Evolutionary conservation across 2,888 invertebrate genomes (phyloP), one percentile per base, ranked within the genome.

Genomic region (Idaea biselata): DNA sequence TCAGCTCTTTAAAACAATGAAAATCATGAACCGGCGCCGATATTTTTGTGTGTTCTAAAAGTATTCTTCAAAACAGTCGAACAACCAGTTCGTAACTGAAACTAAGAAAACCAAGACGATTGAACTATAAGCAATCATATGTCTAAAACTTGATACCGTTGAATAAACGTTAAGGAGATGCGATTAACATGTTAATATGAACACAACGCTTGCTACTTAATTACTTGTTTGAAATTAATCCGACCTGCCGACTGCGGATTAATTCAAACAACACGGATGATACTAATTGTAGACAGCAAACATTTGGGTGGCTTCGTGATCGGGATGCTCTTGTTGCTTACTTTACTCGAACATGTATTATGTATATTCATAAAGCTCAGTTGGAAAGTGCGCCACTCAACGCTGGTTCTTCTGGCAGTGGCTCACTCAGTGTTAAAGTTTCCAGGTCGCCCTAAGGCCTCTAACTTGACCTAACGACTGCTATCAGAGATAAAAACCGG

Each of bases 101-200:
- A 44, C 14, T 44, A 3, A 44, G 44, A 44, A 44, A 44, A 44
- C 44, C 6, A 44, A 44, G 44, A 8, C 8, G 44, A 44, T 7
- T 44, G 44, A 44, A 44, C 44, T 44, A 44, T 44, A 6, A 44
- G 44, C 44, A 44, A 25, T 25, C 25, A 25, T 44, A 44, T 14
- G 44, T 44, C 44, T 44, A 14, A 44, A 8, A 44, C 44, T 8
- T 44, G n/a, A 16, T 55, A 56, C 70, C 68, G 58, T 64, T 65
- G 70, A 66, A 74, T 71, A 75, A 74, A 75, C 72, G 74, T 65
- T 67, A 76, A 75, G 75, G 74, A 73, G 73, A 75, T 70, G 71
- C 77, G 77, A 82, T 82, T 79, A 81, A 78, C 79, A 81, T 81
- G 81, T 83, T 82, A 84, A 85, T 82, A 79, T 71, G 79, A 83